Base-by-base conservation (phyloP, 2,113 vertebrate species). In the Pseudonaja textilis region DNA sequence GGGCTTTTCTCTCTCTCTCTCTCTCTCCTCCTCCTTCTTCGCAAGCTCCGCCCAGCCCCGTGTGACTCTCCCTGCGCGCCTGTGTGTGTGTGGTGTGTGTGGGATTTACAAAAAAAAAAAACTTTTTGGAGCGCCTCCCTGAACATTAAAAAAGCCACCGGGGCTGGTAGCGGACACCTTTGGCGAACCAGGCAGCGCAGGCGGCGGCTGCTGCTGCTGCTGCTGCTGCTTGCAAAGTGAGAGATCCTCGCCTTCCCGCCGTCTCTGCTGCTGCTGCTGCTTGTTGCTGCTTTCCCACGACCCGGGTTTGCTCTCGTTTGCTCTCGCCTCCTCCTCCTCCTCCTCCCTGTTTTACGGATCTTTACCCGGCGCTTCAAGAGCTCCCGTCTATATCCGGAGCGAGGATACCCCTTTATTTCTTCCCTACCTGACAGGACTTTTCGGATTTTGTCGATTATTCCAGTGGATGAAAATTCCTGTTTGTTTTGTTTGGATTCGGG, bases 21-120 rank as follows among this genome's bases (percentile, higher is more conserved):
- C 25, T 4, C 1, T 11, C 34, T 22, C 34, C 25, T 20, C 69
- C 61, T 23, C 45, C 74, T 25, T 34, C 93, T 93, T 90, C 93
- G 14, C 94, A 95, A 89, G 95, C 96, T 96, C 96, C 96, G 92
- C 96, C 96, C 96, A 85, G 92, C 93, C 91, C 89, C 93, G 26
- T 29, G 55, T 42, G 94, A 12, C 85, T 85, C 34, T 23, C 16
- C 34, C 0, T 42, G n/a, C 86, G 95, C 88, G 25, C 12, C 5
- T 22, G 20, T 6, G 54, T 4, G 3, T 3, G 52, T 3, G 52
- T 12, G 12, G 6, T 3, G 26, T 0, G 59, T 34, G 64, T n/a
- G 94, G 93, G 95, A 96, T 95, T 22, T 50, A 12, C n/a, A 42
- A 25, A 52, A 29, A 25, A 52, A 29, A 26, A 87, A 87, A 52